Base-by-base conservation (phyloP, 2,113 vertebrate genomes). In the Hypomesus transpacificus region DNA sequence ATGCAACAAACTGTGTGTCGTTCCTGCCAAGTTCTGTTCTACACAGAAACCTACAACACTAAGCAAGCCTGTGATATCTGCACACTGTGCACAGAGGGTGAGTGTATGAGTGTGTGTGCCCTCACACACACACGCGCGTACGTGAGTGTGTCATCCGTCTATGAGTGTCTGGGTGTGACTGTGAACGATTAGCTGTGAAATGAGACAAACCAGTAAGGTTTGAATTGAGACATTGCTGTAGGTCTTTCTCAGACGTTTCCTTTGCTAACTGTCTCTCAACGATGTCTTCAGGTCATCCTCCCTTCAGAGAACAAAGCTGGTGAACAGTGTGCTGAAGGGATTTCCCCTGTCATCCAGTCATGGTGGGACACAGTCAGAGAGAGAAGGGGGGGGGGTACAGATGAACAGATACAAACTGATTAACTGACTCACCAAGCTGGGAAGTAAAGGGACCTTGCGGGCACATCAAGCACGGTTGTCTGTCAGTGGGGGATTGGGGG, bases 301-400 rank as follows among this genome's bases (percentile, higher is more conserved):
- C 31, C 16, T 70, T 70, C 59, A 57, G 65, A 31, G 52, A 69
- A 74, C 31, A 71, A 70, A 53, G 58, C 57, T 64, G 3, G 18
- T 68, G 73, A 71, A 79, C 46, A 26, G 21, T 20, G 56, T 73
- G 68, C 74, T 14, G 4, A n/a, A 62, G 83, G 88, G 82, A 78
- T 66, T 69, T 85, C 82, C 83, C 86, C 78, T 46, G 62, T 62
- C 17, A 28, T 14, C 72, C 28, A 54, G n/a, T 69, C 60, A 77
- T 66, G 75, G 73, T 82, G 83, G 81, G 81, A 82, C 65, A 76
- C 82, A 88, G 80, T 87, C 85, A 89, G 70, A 87, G 3, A 80
- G 84, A 82, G 75, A 85, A 34, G n/a, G 67, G 31, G 59, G 2
- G 31, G 69, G 71, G 73, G 61, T 64, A 73, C 72, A 80, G 62